These are phyloP conservation scores for Sclerurus mexicanus DNA, from an alignment of 2,113 vertebrate genomes.

Conservation along the genomic window DNA sequence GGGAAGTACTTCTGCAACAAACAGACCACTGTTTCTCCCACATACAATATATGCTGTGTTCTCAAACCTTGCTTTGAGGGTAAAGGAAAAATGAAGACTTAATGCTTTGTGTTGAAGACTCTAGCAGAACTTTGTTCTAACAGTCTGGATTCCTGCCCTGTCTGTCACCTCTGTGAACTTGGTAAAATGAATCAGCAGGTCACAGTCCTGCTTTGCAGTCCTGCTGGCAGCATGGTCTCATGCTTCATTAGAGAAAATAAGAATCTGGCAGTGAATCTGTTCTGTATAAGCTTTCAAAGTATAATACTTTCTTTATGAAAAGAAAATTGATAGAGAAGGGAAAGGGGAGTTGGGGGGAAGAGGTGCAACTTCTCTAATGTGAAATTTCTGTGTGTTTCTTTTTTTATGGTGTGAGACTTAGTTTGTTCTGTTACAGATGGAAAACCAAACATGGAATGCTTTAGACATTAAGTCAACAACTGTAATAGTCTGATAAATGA, in stretches of 20 bases:
- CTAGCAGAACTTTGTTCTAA: not conserved
- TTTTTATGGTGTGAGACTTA: accelerated
- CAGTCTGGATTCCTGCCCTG: conserved; percentile 36
- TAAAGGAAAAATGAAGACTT: not conserved
- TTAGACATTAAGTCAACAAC: conserved; percentile 2
- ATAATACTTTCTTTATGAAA: not conserved
- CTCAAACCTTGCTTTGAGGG: not conserved
- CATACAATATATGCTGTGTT: conserved; percentile 4
- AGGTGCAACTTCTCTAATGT: not conserved
- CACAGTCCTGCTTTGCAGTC: not conserved
- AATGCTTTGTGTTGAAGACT: conserved; percentile 15
- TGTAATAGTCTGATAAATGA: not conserved
- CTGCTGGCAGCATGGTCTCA: not conserved
- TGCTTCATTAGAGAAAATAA: not conserved
- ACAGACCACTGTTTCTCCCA: not conserved
- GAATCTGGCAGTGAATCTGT: not conserved
- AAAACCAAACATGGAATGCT: not conserved
- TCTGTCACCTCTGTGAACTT: conserved; percentile 58
- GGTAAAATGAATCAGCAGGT: conserved; percentile 40
- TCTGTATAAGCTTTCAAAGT: not conserved
- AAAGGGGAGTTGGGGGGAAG: not conserved
- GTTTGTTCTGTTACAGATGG: not conserved
- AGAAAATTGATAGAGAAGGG: not conserved
- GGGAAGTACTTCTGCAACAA: not conserved
- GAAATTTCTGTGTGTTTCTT: not conserved